Evolutionary conservation across 2,888 invertebrate genomes (phyloP).

Genomic region (Cremastinae sp.): DNA sequence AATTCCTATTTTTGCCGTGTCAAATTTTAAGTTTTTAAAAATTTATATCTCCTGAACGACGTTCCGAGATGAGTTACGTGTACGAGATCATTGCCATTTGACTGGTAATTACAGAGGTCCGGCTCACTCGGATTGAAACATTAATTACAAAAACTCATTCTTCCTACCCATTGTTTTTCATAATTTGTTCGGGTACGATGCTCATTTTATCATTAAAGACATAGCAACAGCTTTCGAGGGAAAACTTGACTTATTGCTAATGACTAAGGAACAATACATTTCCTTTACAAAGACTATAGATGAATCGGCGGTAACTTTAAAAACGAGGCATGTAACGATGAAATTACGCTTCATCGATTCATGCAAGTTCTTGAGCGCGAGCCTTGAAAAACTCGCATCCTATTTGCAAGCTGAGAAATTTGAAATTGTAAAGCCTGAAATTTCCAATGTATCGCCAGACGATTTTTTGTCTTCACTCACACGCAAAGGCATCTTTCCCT

Average conservation of each 20-base stretch:
- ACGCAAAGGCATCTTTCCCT: no score
- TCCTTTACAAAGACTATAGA: slow-evolving; percentile 66
- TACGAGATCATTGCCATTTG: background rate
- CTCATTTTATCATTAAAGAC: slow-evolving; percentile 15
- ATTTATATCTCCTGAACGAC: no score
- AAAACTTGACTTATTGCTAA: slow-evolving; percentile 63
- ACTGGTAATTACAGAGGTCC: slow-evolving; percentile 55
- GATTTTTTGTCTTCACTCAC: no score
- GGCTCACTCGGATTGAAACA: slow-evolving; percentile 59
- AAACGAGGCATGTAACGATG: no score
- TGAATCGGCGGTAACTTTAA: slow-evolving; percentile 38
- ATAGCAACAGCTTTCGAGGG: background rate
- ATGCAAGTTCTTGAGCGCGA: slow-evolving; percentile 71
- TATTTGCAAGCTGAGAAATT: no score
- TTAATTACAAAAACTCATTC: slow-evolving; percentile 52
- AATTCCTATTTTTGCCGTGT: no score
- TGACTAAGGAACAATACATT: slow-evolving; percentile 72
- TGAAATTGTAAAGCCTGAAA: no score
- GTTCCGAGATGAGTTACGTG: no score
- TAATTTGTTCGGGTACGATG: slow-evolving; percentile 64
- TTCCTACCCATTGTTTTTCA: slow-evolving; percentile 63
- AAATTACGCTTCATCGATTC: slow-evolving; percentile 67
- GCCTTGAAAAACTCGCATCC: no score
- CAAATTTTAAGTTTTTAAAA: no score
- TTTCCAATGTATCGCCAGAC: no score